Conservation (phyloP, 2,113 vertebrate genomes). For the Tetrao urogallus region DNA sequence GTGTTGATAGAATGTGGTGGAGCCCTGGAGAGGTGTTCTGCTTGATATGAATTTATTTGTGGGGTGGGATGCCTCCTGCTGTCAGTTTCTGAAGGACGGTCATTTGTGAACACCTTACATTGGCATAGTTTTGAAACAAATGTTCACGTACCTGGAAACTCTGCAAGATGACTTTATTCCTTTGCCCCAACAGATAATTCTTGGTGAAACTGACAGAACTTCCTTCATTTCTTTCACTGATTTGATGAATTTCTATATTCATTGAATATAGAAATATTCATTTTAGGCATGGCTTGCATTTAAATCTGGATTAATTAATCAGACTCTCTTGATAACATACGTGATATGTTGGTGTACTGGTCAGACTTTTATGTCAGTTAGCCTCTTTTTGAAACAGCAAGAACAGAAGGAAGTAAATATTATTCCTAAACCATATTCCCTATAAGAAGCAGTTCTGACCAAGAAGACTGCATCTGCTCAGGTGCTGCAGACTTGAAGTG, state of each 20-base stretch:
- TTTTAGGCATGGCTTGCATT: not conserved
- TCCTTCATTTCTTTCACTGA: not conserved
- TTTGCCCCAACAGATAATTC: not conserved
- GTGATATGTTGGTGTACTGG: not conserved
- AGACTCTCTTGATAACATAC: not conserved
- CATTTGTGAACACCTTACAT: not conserved
- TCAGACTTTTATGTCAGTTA: not conserved
- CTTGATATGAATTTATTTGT: not conserved
- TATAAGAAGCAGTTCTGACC: not conserved
- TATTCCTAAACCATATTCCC: not conserved
- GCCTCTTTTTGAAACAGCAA: not conserved
- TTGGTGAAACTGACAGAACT: not conserved
- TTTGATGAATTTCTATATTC: no score
- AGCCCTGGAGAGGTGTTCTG: not conserved
- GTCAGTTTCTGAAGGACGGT: not conserved
- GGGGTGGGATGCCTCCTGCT: constrained; percentile 20
- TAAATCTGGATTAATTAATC: not conserved
- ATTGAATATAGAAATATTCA: not conserved
- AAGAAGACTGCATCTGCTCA: not conserved
- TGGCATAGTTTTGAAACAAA: not conserved
- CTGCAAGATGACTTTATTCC: not conserved
- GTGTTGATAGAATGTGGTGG: not conserved
- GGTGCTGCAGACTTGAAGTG: not conserved
- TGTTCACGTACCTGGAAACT: not conserved
- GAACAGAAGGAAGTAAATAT: not conserved